These are phyloP conservation scores for Mizuhopecten yessoensis DNA, from an alignment of 1,140 invertebrate genomes.

Conservation along the genomic window DNA sequence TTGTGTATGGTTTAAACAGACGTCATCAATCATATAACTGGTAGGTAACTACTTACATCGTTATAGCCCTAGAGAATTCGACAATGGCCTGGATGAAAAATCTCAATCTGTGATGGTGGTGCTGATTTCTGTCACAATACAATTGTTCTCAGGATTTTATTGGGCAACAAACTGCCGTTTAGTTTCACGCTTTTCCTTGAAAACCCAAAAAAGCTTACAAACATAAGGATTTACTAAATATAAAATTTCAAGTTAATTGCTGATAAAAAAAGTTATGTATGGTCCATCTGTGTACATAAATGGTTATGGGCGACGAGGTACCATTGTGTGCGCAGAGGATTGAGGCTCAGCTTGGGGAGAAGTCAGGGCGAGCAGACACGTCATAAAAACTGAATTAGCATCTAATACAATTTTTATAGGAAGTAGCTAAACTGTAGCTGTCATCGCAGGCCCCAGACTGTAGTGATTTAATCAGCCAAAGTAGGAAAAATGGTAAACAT, in stretches of 20 bases:
- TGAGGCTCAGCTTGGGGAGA: background rate
- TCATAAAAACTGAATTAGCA: constrained; percentile 17
- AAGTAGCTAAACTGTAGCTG: background rate
- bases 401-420: background rate
- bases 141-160: background rate
- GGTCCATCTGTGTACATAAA: background rate
- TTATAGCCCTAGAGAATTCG: background rate
- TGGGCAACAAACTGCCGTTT: background rate
- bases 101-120: background rate
- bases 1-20: no score
- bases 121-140: background rate
- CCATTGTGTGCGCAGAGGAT: background rate
- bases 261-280: constrained; percentile 13
- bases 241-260: background rate
- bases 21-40: no score
- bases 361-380: background rate
- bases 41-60: no score
- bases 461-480: background rate
- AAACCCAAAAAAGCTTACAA: background rate
- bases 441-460: background rate
- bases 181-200: background rate
- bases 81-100: background rate
- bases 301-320: background rate
- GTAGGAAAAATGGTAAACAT: background rate
- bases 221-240: background rate